Percentiles rank a stretch among this genome's conserved stretches.
Conservation (phyloP, 2,888 invertebrate genomes). For the Entomobrya proxima region DNA sequence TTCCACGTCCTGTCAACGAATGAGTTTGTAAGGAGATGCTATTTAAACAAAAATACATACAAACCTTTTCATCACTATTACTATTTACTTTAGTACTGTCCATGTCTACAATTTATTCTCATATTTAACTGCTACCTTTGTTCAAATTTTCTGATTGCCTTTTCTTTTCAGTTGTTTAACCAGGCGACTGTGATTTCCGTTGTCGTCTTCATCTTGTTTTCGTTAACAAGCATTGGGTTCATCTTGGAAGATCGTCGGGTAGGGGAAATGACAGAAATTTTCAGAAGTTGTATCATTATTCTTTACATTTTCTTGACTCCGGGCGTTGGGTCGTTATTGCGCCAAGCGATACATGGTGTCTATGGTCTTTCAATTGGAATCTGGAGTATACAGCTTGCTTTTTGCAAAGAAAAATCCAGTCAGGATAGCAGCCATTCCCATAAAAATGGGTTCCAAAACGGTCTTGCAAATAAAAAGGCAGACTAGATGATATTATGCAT, state of each 20-base stretch:
- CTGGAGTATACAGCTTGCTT: constrained; percentile 57
- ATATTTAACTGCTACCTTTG: background rate
- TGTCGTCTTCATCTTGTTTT: constrained; percentile 83
- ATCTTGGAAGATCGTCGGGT: constrained; percentile 78
- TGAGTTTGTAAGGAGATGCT: constrained; percentile 79
- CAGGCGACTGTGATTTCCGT: constrained; percentile 81
- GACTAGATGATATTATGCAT: background rate
- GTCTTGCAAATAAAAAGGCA: constrained; percentile 28
- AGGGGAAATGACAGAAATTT: constrained; percentile 64
- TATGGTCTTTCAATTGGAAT: constrained; percentile 59
- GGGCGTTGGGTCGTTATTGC: constrained; percentile 16
- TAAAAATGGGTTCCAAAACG: constrained; percentile 48
- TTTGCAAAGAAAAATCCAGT: background rate
- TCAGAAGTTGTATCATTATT: constrained; percentile 42
- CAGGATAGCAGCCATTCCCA: constrained; percentile 2
- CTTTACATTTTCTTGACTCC: constrained; percentile 43
- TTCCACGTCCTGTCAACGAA: constrained; percentile 83
- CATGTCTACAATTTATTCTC: too few species aligned
- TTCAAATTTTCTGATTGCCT: background rate
- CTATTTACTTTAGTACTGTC: too few species aligned
- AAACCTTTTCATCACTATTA: background rate
- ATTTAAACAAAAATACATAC: background rate
- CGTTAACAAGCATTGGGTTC: constrained; percentile 84
- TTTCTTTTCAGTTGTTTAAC: constrained; percentile 81
- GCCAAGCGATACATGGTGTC: constrained; percentile 43